Evolutionary conservation across 2,888 invertebrate genomes (phyloP), one percentile per base, ranked within the genome.

Genomic region (Oeneis ivallda): DNA sequence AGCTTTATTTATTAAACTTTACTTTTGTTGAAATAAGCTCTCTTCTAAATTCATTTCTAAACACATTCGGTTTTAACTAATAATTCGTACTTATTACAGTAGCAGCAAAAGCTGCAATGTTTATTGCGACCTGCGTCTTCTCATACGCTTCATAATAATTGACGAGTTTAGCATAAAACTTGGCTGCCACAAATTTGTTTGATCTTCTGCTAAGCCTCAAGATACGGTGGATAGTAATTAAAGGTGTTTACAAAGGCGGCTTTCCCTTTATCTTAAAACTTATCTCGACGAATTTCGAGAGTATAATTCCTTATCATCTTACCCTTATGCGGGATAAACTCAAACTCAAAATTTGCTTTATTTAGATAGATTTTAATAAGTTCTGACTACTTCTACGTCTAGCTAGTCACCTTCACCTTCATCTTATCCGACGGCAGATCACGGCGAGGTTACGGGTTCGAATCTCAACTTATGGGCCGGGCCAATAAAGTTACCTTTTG

Each of bases 121-220:
- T 37, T 39, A 89, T 86, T 82, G 84, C 86, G 82, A 79, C 80
- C 85, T 85, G 85, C 84, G 81, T 85, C 84, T 87, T 83, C 83
- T 81, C 87, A 85, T 84, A 83, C 83, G 82, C 80, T 83, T 82
- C 84, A 84, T 86, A 19, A 17, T 83, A 87, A 84, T 82, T 87
- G 86, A 88, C 85, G 80, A 87, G 86, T 87, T 85, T 82, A 85
- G 84, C 85, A 84, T 82, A 80, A 85, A 88, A 87, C 84, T 86
- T 84, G 76, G 76, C 76, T 76, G 75, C 79, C 79, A 74, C 79
- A 78, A 85, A 86, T 85, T 87, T 86, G 85, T 84, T 83, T 77
- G 76, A 76, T 82, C 79, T 81, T 79, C 74, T 73, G 75, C 68
- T 67, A 75, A 79, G 78, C 79, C 79, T 72, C 76, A 71, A 74